Evolutionary conservation across 2,113 vertebrate species (phyloP).

Genomic region (Mustelus asterias): DNA sequence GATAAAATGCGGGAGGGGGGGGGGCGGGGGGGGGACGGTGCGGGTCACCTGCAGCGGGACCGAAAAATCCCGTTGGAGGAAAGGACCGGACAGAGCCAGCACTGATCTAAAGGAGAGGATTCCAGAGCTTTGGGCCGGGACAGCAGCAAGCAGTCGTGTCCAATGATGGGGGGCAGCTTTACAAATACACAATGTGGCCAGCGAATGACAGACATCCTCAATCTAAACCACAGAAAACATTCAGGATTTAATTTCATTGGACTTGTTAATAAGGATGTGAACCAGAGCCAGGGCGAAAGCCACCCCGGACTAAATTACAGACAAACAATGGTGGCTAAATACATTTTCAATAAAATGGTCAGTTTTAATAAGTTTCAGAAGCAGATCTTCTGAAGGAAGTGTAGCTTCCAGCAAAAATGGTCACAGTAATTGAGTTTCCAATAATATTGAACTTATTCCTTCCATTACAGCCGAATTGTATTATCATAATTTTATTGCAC

Average conservation of each 20-base stretch:
- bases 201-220: neutral
- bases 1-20: too few species aligned
- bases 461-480: constrained; percentile 64
- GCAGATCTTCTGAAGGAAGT: constrained; percentile 43
- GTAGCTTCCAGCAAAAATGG: constrained; percentile 47
- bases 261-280: neutral
- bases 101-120: neutral
- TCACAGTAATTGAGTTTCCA: constrained; percentile 50
- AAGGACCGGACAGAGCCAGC: neutral
- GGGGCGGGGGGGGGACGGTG: too few species aligned
- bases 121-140: neutral
- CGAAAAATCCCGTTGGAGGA: too few species aligned
- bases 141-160: neutral
- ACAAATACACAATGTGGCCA: neutral
- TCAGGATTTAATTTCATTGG: neutral
- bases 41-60: too few species aligned
- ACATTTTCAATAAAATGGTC: constrained; percentile 64
- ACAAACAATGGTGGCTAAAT: neutral
- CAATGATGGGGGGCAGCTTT: neutral
- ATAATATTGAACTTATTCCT: constrained; percentile 51
- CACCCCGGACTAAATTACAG: neutral
- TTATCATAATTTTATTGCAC: constrained; percentile 68
- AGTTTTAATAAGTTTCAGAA: constrained; percentile 52
- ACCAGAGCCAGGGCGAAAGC: neutral
- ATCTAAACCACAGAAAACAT: neutral